phyloP scores from a whole-genome alignment of 2,797 vertebrate genomes.

The Jordanella pulchra region DNA sequence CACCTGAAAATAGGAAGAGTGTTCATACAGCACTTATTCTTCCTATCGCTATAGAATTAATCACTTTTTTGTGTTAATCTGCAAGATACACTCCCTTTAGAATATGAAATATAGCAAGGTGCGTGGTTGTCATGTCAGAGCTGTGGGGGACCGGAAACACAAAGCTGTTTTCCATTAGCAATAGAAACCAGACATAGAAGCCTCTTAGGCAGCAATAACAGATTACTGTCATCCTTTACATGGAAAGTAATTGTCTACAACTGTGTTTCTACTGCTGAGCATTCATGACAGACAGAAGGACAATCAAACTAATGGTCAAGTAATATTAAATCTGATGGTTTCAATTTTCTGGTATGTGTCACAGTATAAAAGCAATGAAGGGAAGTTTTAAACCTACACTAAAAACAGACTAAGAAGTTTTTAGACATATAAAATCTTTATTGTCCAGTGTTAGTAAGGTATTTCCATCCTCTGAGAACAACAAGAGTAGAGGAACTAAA shows the following conservation, averaged over 20 bases:
- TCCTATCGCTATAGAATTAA: not conserved
- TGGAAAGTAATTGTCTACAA: too few relatives aligned
- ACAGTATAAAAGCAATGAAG: constrained; percentile 9
- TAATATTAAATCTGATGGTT: constrained; percentile 4
- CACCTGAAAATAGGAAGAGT: not conserved
- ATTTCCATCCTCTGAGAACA: constrained; percentile 22
- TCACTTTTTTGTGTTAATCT: not conserved
- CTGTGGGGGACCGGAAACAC: not conserved
- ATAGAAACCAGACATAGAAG: constrained; percentile 9
- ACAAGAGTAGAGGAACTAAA: constrained; percentile 10
- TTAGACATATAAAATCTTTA: constrained; percentile 21
- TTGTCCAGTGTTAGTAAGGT: constrained; percentile 37
- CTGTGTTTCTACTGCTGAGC: too few relatives aligned
- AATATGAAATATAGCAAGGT: not conserved
- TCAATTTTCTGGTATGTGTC: not conserved
- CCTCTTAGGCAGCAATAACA: constrained; percentile 1
- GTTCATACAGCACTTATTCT: too few relatives aligned
- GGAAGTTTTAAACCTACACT: constrained; percentile 27
- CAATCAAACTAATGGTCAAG: constrained; percentile 38
- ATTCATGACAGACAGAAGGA: not conserved
- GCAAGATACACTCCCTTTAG: not conserved
- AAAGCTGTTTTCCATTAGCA: constrained; percentile 8
- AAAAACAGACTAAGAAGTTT: constrained; percentile 17
- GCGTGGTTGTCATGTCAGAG: not conserved
- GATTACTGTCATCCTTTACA: not conserved